A percentile compares a stretch with the other conserved stretches of the same genome.
Evolutionary conservation across 2,888 invertebrate species (phyloP).

Genomic region (Nymphalis urticae): DNA sequence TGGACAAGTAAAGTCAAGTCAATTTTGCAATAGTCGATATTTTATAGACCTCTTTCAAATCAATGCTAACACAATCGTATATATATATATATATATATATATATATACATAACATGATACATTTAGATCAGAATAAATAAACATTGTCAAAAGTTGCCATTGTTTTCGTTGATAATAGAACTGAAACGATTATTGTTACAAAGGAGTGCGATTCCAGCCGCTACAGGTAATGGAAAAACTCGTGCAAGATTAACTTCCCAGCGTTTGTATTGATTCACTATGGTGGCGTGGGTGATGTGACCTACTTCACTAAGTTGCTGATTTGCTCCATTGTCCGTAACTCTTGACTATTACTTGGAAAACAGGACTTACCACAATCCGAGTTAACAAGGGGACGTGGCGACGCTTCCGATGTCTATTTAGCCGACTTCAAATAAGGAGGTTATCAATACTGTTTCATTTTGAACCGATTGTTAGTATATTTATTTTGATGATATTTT

Average conservation of each 20-base stretch:
- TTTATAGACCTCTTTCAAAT: no score
- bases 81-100: no score
- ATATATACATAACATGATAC: no score
- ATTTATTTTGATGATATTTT: no score
- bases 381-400: conserved; percentile 3
- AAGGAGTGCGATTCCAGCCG: neutral
- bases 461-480: no score
- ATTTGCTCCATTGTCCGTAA: conserved; percentile 28
- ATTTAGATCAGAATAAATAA: no score
- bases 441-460: no score
- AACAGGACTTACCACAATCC: conserved; percentile 19
- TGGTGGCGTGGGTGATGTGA: conserved; percentile 25
- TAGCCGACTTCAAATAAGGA: no score
- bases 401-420: neutral
- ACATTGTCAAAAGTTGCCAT: neutral
- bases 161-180: conserved; percentile 16
- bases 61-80: no score
- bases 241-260: conserved; percentile 30
- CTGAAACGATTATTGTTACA: conserved; percentile 11
- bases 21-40: no score
- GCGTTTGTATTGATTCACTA: conserved; percentile 15
- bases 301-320: conserved; percentile 29
- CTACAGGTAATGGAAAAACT: conserved; percentile 36
- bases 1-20: no score
- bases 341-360: conserved; percentile 22